Base-by-base conservation (phyloP, 2,888 invertebrate genomes). In the Tineola bisselliella region DNA sequence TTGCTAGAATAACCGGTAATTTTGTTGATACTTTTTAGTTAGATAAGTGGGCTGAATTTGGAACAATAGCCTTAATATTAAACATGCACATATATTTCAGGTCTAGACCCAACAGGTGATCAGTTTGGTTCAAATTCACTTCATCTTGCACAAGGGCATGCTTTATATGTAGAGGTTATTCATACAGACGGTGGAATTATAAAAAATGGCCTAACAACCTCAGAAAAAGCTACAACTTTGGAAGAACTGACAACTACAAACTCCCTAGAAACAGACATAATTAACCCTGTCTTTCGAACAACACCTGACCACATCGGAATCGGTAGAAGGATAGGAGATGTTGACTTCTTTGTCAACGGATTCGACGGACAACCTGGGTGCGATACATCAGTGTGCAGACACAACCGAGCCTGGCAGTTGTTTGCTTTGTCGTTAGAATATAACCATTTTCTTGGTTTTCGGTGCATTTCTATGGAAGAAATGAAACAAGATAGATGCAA, bases 51-150 rank as follows among this genome's bases (percentile, higher is more conserved):
- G 15, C 4, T 25, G 11, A 38, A 11, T 8, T 17, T 59, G n/a
- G n/a, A n/a, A n/a, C n/a, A n/a, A n/a, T n/a, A n/a, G n/a, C n/a
- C n/a, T n/a, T n/a, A n/a, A n/a, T 59, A 33, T 25, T 25, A 4
- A 25, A 25, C 25, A 25, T 25, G 6, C 25, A 25, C 6, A 25
- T 25, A 25, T 25, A 2, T 61, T 52, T 13, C 33, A 61, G 61
- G 61, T 18, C 52, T 61, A 31, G 61, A 61, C 33, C 61, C 61
- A 33, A 84, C 87, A 0, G 80, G 82, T 0, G 84, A 84, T 0
- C 79, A 8, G 84, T 84, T 33, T 19, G 30, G 33, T 10, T 8
- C n/a, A 3, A 52, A 61, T 25, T 48, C 52, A 13, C 11, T 13
- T 38, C 33, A 44, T n/a, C 54, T 61, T 12, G n/a, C 30, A 19